Evolutionary conservation across 2,797 vertebrate genomes (phyloP), one percentile per base, ranked within the genome.

Genomic region (Phyllotis vaccarum): DNA sequence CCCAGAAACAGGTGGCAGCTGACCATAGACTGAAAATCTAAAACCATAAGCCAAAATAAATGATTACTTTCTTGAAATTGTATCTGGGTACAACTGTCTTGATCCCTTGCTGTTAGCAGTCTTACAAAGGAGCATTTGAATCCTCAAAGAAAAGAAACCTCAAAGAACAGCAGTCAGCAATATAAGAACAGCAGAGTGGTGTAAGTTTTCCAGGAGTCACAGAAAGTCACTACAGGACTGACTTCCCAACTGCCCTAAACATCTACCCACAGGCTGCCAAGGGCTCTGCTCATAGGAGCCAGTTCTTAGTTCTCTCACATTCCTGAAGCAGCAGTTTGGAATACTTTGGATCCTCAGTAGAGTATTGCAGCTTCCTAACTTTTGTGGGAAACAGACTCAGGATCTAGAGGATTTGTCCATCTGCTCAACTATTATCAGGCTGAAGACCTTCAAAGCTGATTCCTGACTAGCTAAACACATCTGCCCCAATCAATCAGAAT

Each of bases 401-500:
- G 16, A 40, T 95, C 88, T 89, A 88, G 72, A 91, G 12, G 49
- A 13, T 91, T 95, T 89, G 81, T 54, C 62, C 68, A 87, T 96
- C 62, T 96, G 81, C 74, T 93, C 49, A 64, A 76, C 16, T 74
- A 5, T 83, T 83, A 79, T 88, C 60, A 83, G 24, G 27, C n/a
- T 92, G 68, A 94, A 93, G 75, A 60, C 54, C 66, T 86, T 82
- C 17, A 64, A 96, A 95, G 88, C 27, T 75, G 91, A 93, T 62
- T 86, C 1, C 80, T n/a, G 95, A 93, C 43, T 27, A 94, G 22
- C 86, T 96, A 64, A 93, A 90, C 85, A 95, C 14, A 37, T 86
- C 78, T 88, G 97, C 90, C 64, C 8, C 86, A 54, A 93, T 87
- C 85, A 96, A 52, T 22, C 90, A 29, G 85, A 95, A 93, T 87